Evolutionary conservation across 2,888 invertebrate genomes (phyloP).

Genomic region (Drosophila tanythrix): DNA sequence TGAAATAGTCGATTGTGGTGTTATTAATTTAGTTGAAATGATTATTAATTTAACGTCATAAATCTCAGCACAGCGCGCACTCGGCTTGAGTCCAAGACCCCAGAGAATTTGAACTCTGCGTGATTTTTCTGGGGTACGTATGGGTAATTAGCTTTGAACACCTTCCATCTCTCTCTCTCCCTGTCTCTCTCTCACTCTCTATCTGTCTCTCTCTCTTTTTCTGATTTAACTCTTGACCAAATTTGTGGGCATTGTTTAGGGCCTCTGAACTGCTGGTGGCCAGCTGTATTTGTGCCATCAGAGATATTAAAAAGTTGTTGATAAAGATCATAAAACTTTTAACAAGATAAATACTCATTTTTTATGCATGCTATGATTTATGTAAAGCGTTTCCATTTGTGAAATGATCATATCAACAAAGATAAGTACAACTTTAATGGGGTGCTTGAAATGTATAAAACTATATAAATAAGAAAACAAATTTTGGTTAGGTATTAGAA

Average conservation of each 20-base stretch:
- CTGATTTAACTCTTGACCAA: background rate
- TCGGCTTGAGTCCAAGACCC: constrained; percentile 36
- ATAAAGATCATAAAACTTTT: constrained; percentile 7
- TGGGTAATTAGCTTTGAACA: constrained; percentile 74
- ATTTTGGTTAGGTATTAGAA: background rate
- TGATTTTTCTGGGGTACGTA: constrained; percentile 56
- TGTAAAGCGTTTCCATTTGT: background rate
- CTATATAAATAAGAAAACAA: background rate
- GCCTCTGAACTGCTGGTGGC: background rate
- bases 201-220: background rate
- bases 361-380: background rate
- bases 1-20: constrained; percentile 35
- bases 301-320: background rate
- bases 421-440: background rate
- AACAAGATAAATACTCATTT: background rate
- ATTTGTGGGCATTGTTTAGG: constrained; percentile 2
- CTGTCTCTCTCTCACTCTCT: fast-evolving
- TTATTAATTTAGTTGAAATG: constrained; percentile 80
- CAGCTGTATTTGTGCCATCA: constrained; percentile 5
- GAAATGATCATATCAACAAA: background rate
- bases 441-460: background rate
- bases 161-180: background rate
- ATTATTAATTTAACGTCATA: constrained; percentile 76
- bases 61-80: constrained; percentile 57
- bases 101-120: constrained; percentile 36